Conservation (phyloP, 1,140 invertebrate species). For the Leucophenga varia region DNA sequence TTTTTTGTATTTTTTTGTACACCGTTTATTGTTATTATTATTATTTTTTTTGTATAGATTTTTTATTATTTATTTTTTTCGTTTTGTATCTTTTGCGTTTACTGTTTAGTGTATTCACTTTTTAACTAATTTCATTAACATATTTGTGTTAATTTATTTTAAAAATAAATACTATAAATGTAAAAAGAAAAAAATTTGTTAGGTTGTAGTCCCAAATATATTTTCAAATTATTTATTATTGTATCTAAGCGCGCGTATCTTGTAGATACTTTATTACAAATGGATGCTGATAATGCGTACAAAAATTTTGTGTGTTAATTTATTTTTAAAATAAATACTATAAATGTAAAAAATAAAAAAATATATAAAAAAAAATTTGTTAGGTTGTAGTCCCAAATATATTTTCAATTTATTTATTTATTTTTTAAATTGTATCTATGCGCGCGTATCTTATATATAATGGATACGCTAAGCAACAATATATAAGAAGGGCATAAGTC, state of each 20-base stretch:
- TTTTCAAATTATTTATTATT: not conserved
- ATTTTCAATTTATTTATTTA: no score
- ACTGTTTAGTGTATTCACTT: no score
- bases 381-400: not conserved
- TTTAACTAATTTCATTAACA: conserved; percentile 51
- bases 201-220: not conserved
- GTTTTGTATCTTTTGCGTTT: conserved; percentile 18
- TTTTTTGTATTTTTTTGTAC: conserved; percentile 9
- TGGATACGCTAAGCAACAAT: no score
- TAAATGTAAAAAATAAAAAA: not conserved
- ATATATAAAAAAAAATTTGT: not conserved
- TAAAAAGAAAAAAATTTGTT: not conserved
- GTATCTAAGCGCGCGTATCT: conserved; percentile 30
- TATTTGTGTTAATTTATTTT: conserved; percentile 38
- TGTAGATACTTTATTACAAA: conserved; percentile 20
- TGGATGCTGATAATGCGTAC: no score
- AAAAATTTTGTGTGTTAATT: conserved; percentile 36
- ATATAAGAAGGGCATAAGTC: no score
- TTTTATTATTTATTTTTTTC: conserved; percentile 12
- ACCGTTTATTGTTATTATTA: no score
- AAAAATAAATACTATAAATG: not conserved
- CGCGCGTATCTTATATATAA: conserved; percentile 35
- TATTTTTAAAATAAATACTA: conserved; percentile 1
- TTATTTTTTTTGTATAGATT: not conserved
- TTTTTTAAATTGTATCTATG: no score